Percentiles rank a stretch among this genome's conserved stretches.
Evolutionary conservation across 2,797 vertebrate genomes (phyloP).

Genomic region (Bucorvus abyssinicus): DNA sequence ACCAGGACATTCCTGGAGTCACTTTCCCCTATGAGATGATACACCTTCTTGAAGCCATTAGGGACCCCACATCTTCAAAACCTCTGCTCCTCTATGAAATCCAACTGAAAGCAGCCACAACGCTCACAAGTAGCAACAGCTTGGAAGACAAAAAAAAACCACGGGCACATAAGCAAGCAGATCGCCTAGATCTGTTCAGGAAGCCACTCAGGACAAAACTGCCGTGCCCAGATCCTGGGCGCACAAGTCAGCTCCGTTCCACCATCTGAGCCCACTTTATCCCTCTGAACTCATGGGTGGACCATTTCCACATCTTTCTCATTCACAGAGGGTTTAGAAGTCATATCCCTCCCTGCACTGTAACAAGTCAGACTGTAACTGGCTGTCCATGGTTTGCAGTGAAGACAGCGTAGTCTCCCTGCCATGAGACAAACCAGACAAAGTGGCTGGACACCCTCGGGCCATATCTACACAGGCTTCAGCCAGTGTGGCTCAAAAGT

Average conservation of each 20-base stretch:
- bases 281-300: accelerated
- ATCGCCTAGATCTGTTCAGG: background rate
- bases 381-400: background rate
- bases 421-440: background rate
- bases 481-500: background rate
- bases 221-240: accelerated
- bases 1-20: background rate
- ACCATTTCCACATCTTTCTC: background rate
- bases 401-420: accelerated
- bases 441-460: background rate
- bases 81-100: background rate
- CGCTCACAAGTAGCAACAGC: background rate
- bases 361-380: background rate
- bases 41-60: background rate
- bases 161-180: background rate
- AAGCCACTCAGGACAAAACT: background rate
- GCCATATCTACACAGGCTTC: background rate
- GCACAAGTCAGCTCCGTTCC: background rate
- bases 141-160: background rate
- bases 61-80: background rate
- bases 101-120: background rate
- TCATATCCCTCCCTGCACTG: background rate
- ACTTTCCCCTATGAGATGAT: background rate
- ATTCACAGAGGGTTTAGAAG: background rate
- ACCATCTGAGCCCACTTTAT: background rate